Conservation (phyloP, 2,888 invertebrate genomes). For the Synanthedon andrenaeformis region DNA sequence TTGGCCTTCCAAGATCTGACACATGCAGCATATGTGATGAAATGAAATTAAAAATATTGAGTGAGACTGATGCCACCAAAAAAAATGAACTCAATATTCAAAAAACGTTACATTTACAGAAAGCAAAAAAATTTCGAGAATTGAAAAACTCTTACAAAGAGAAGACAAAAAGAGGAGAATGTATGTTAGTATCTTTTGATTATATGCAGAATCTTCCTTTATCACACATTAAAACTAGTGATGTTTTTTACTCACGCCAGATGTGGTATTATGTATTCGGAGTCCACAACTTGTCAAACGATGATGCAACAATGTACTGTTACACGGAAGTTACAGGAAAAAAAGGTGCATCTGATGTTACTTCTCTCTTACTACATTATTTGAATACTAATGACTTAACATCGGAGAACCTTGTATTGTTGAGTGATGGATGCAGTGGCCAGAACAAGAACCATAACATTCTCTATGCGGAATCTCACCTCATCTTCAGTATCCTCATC, state of each 20-base stretch:
- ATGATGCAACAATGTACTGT: conserved; percentile 3
- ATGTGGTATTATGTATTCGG: conserved; percentile 7
- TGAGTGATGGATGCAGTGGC: conserved; percentile 7
- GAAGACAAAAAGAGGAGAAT: conserved; percentile 2
- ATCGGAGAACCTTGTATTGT: conserved; percentile 5
- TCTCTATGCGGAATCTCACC: too few species aligned
- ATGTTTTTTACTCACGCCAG: conserved; percentile 6
- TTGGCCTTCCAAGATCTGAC: conserved; percentile 4
- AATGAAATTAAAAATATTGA: background rate
- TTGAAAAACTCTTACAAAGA: conserved; percentile 1
- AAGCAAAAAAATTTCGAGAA: conserved; percentile 3
- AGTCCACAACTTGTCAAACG: conserved; percentile 4
- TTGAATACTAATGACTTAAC: conserved; percentile 3
- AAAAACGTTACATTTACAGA: conserved; percentile 3
- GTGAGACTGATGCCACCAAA: background rate
- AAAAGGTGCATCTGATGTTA: conserved; percentile 8
- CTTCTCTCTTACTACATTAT: conserved; percentile 5
- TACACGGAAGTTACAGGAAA: conserved; percentile 6
- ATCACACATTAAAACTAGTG: conserved; percentile 5
- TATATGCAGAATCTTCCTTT: conserved; percentile 3
- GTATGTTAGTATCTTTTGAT: conserved; percentile 3
- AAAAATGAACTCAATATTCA: conserved; percentile 3
- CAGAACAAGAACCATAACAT: conserved; percentile 8
- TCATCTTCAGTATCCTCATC: too few species aligned
- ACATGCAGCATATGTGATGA: conserved; percentile 3